Conservation (phyloP, 2,888 invertebrate genomes). For the Subacronicta megacephala region DNA sequence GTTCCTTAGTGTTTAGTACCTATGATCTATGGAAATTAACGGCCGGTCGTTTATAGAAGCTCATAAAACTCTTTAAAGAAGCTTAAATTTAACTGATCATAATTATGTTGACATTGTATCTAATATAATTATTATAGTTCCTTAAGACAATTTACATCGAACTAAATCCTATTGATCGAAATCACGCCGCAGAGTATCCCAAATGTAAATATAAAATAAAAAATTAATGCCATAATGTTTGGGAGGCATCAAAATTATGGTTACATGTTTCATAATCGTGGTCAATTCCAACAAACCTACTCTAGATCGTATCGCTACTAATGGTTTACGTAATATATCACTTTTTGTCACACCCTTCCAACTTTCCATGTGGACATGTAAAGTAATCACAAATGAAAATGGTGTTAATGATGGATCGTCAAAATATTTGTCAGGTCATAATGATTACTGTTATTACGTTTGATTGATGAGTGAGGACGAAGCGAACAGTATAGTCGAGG, state of each 20-base stretch:
- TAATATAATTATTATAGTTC: too few relatives aligned
- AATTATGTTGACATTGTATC: too few relatives aligned
- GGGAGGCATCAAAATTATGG: conserved; percentile 37
- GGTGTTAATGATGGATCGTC: conserved; percentile 37
- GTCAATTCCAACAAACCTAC: conserved; percentile 47
- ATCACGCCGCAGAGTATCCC: conserved; percentile 8
- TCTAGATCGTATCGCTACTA: conserved; percentile 72
- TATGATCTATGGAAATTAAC: too few relatives aligned
- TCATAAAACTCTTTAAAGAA: too few relatives aligned
- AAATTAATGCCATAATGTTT: conserved; percentile 21
- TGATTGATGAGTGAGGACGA: conserved; percentile 27
- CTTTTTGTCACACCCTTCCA: conserved; percentile 66
- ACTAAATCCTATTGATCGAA: conserved; percentile 32
- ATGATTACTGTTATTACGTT: conserved; percentile 44
- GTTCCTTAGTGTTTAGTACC: too few relatives aligned
- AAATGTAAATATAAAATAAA: not conserved
- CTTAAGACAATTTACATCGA: too few relatives aligned
- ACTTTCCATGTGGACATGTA: conserved; percentile 40
- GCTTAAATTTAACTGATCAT: too few relatives aligned
- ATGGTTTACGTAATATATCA: conserved; percentile 78
- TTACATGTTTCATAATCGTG: conserved; percentile 43
- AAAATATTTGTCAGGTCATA: conserved; percentile 48
- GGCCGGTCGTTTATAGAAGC: too few relatives aligned
- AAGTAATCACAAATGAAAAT: conserved; percentile 53
- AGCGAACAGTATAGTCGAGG: too few relatives aligned